Conservation (phyloP, 1,140 invertebrate species). For the Pararge aegeria region DNA sequence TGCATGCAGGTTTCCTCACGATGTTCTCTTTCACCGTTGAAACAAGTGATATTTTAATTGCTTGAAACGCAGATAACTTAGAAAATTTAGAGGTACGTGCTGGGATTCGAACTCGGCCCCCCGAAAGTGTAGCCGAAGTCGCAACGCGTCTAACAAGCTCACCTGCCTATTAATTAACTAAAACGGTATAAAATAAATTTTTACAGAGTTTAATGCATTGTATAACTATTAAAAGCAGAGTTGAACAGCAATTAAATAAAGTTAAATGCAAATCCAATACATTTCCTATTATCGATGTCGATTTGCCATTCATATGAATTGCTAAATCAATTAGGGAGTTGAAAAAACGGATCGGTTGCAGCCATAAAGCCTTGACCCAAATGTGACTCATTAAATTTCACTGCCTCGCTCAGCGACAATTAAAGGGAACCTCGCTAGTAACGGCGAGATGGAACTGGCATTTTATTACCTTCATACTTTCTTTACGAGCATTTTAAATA, state of each 20-base stretch:
- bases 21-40: too few species aligned
- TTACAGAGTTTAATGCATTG: too few species aligned
- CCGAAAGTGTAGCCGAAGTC: too few species aligned
- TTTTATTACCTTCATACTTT: constrained; percentile 49
- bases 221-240: not conserved
- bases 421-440: constrained; percentile 46
- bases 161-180: too few species aligned
- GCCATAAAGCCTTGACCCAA: constrained; percentile 53
- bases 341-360: constrained; percentile 35
- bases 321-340: constrained; percentile 37
- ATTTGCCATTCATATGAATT: constrained; percentile 21
- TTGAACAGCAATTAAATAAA: not conserved
- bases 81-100: too few species aligned
- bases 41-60: too few species aligned
- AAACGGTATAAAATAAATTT: too few species aligned
- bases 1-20: too few species aligned
- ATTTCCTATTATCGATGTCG: constrained; percentile 2
- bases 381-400: constrained; percentile 62
- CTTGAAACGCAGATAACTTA: too few species aligned
- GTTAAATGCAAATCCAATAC: constrained; percentile 1
- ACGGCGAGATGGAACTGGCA: constrained; percentile 40
- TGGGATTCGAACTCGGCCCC: too few species aligned
- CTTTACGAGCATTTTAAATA: constrained; percentile 40
- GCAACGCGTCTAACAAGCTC: too few species aligned
- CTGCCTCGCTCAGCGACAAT: constrained; percentile 51